These are phyloP conservation scores for Willowsia nigromaculata DNA, from an alignment of 2,888 invertebrate species.

Conservation along the genomic window DNA sequence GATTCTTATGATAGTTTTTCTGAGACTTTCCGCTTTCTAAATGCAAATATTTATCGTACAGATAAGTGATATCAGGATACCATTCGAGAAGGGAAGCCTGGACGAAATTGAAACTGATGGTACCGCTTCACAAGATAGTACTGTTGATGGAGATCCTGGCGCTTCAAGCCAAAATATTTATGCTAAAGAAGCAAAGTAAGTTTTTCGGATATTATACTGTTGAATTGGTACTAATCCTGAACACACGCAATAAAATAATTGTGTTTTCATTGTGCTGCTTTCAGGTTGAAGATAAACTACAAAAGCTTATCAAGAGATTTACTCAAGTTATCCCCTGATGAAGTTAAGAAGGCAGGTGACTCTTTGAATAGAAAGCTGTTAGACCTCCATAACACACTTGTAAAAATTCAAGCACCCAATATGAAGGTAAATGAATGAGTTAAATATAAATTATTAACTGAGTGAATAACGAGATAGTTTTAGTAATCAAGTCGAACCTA, in stretches of 20 bases:
- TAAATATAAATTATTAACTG: not conserved
- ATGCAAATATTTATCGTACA: not conserved
- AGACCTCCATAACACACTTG: conserved; percentile 91
- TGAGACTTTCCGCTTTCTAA: not conserved
- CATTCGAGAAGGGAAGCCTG: conserved; percentile 54
- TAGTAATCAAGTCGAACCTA: not conserved
- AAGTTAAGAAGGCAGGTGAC: conserved; percentile 49
- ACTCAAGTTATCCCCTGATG: conserved; percentile 69
- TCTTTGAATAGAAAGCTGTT: conserved; percentile 80
- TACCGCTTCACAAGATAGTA: conserved; percentile 56
- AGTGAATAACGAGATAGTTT: too few relatives aligned
- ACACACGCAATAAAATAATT: too few relatives aligned
- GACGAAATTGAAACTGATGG: conserved; percentile 63
- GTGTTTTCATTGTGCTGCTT: too few relatives aligned
- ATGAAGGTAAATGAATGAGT: conserved; percentile 84
- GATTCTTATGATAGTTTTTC: not conserved
- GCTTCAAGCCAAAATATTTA: conserved; percentile 75
- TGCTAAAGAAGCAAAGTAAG: conserved; percentile 73
- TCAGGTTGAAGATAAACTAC: conserved; percentile 75
- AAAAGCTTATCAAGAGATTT: conserved; percentile 72
- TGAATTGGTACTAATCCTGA: too few relatives aligned
- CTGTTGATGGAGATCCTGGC: conserved; percentile 70
- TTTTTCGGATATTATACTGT: too few relatives aligned
- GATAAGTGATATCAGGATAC: conserved; percentile 54
- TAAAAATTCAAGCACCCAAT: conserved; percentile 99